phyloP scores from a whole-genome alignment of 2,888 invertebrate species.

The Stenodema calcarata region DNA sequence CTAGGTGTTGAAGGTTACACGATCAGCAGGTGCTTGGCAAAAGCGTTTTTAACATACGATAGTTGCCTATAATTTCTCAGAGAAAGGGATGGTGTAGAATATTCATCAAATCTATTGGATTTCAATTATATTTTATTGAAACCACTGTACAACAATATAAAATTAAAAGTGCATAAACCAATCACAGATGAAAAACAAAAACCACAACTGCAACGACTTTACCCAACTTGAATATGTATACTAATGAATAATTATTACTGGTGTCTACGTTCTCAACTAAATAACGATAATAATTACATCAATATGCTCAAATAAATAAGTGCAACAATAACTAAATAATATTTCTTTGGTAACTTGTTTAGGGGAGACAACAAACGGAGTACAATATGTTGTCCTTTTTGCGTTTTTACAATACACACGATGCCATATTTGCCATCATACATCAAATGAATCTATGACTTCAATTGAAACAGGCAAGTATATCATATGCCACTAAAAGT shows the following conservation, averaged over 20 bases:
- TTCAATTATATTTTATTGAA: neutral
- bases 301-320: neutral
- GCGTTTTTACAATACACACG: neutral
- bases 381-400: too few relatives aligned
- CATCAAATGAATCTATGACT: neutral
- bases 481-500: neutral
- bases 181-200: neutral
- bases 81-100: neutral
- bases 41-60: too few relatives aligned
- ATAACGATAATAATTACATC: neutral
- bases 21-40: too few relatives aligned
- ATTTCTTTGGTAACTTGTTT: neutral
- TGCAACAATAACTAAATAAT: neutral
- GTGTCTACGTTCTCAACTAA: neutral
- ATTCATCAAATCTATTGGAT: neutral
- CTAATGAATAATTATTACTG: neutral
- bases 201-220: neutral
- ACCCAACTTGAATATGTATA: neutral
- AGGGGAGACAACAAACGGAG: neutral
- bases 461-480: neutral
- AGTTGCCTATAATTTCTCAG: too few relatives aligned
- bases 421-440: neutral
- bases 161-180: neutral
- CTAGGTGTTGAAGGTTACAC: too few relatives aligned
- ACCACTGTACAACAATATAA: neutral